Evolutionary conservation across 2,888 invertebrate genomes (phyloP), one percentile per base, ranked within the genome.

Genomic region (Monoplex corrugatus): DNA sequence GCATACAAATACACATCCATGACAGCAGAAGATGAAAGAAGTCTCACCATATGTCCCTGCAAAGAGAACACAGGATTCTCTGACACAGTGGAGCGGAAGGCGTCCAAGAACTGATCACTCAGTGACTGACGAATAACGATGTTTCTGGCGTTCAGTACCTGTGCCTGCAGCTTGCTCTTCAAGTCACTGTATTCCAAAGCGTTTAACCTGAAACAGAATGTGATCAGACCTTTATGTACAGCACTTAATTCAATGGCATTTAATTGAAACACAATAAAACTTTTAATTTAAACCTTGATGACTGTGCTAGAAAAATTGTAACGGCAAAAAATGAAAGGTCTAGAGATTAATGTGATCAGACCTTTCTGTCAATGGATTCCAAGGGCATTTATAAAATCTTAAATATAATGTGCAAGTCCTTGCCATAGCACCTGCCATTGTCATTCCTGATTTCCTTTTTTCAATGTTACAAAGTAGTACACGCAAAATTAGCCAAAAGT

Each of bases 71-170:
- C 88, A 8, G 92, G 92, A 90, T 96, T 96, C 23, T 91, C 57
- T 3, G 91, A 75, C 6, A 96, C 97, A 93, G 98, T 97, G 68
- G 98, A 97, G 93, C 97, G 97, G 95, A 99, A 99, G 0, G 98
- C 98, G 87, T 97, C 97, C 43, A 98, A 97, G 96, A 99, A 99
- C 94, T 98, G 97, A 94, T 99, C 98, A 87, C 98, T 97, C 3
- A 98, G 96, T 0, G 98, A 97, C 92, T 98, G 98, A 95, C 98
- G 97, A 92, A 98, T 97, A 86, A 97, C 97, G 75, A 98, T 97
- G 94, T 97, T 97, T 6, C 97, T 97, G 44, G 97, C 96, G 94
- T 98, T 97, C 1, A 97, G 95, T 87, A 98, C 97, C 0, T 97
- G 97, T 28, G 97, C 96, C n/a, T 97, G 96, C 0, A 98, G 95